Evolutionary conservation across 2,888 invertebrate genomes (phyloP).

Genomic region (Tupiocoris notatus): DNA sequence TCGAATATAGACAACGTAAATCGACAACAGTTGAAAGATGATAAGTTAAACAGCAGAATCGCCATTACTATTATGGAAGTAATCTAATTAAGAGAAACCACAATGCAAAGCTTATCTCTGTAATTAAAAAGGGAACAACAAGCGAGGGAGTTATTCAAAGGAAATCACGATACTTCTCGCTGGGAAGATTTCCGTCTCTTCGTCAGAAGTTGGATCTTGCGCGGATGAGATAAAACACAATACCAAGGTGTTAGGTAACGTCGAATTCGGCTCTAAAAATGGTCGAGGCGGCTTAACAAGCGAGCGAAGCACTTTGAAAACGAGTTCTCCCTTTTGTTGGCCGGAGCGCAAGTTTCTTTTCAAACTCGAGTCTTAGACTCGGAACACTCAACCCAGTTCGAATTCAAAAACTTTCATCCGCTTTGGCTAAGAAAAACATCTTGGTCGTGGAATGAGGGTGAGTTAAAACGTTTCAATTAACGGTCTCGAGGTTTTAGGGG

Average conservation of each 20-base stretch:
- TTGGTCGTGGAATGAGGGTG: neutral
- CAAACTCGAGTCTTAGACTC: slow-evolving; percentile 16
- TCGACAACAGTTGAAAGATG: too few relatives aligned
- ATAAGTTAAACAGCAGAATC: too few relatives aligned
- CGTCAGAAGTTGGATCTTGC: neutral
- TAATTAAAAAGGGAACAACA: too few relatives aligned
- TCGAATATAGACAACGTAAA: too few relatives aligned
- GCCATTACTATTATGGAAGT: too few relatives aligned
- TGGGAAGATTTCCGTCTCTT: neutral
- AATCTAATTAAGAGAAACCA: too few relatives aligned
- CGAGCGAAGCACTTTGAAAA: neutral
- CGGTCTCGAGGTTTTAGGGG: neutral
- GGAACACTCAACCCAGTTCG: neutral
- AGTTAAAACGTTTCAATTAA: slow-evolving; percentile 35
- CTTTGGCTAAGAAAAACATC: slow-evolving; percentile 31
- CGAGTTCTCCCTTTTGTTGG: slow-evolving; percentile 10
- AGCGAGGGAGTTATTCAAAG: too few relatives aligned
- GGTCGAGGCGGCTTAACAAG: neutral
- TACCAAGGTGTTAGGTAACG: neutral
- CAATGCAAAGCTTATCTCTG: too few relatives aligned
- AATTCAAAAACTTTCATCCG: neutral
- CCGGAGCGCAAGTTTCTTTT: slow-evolving; percentile 33
- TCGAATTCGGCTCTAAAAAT: neutral
- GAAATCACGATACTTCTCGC: too few relatives aligned
- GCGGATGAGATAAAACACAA: neutral